Conservation (phyloP, 2,888 invertebrate genomes). For the Tenthredo livida region DNA sequence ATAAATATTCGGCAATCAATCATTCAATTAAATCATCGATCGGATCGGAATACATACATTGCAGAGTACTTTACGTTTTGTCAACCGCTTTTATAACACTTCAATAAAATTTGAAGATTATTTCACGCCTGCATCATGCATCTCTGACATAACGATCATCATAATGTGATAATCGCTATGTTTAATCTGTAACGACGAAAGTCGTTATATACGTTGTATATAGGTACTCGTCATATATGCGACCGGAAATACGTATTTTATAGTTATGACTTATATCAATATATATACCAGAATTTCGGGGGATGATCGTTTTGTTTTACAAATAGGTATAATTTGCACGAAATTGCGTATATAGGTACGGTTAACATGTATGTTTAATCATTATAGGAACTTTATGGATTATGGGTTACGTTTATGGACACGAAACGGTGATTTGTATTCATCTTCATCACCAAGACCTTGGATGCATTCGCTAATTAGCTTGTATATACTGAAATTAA, state of each 20-base stretch:
- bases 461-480: background rate
- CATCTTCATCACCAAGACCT: background rate
- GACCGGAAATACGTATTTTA: background rate
- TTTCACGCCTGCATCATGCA: background rate
- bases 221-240: background rate
- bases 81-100: background rate
- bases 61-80: background rate
- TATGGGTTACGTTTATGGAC: background rate
- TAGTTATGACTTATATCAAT: background rate
- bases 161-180: background rate
- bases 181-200: background rate
- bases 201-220: background rate
- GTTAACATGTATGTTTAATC: background rate
- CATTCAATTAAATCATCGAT: slow-evolving; percentile 17
- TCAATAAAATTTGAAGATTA: background rate
- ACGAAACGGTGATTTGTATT: background rate
- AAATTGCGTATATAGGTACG: background rate
- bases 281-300: background rate
- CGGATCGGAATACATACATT: slow-evolving; percentile 9
- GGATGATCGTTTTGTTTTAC: background rate
- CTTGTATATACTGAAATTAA: background rate
- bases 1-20: slow-evolving; percentile 25
- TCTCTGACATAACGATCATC: background rate
- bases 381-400: background rate
- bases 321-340: background rate